Percentiles rank a stretch among this genome's conserved stretches.
These are phyloP conservation scores for Pygmarrhopalites habei DNA, from an alignment of 1,140 invertebrate genomes.

Conservation along the genomic window DNA sequence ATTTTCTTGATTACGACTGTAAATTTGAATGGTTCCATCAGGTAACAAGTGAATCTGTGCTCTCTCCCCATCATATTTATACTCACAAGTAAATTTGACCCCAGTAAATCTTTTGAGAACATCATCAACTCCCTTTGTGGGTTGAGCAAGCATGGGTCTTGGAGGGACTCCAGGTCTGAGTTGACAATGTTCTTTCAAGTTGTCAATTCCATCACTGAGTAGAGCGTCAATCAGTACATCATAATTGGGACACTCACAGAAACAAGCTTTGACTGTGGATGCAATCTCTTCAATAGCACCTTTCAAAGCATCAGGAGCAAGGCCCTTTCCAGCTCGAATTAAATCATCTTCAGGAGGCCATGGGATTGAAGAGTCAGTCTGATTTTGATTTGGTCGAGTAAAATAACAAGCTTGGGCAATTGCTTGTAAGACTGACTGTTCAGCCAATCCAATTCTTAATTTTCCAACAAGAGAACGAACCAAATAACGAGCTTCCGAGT, in stretches of 20 bases:
- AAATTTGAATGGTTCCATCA: slow-evolving; percentile 68
- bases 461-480: slow-evolving; percentile 90
- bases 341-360: slow-evolving; percentile 59
- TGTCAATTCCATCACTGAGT: slow-evolving; percentile 68
- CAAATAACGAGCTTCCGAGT: slow-evolving; percentile 84
- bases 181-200: slow-evolving; percentile 76
- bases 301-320: slow-evolving; percentile 67
- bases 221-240: slow-evolving; percentile 75
- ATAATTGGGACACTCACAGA: slow-evolving; percentile 96
- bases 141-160: slow-evolving; percentile 98
- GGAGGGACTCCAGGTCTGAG: slow-evolving; percentile 88
- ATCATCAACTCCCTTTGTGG: slow-evolving; percentile 86
- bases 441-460: slow-evolving; percentile 90
- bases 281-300: slow-evolving; percentile 67
- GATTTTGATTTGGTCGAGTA: slow-evolving; percentile 58
- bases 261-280: slow-evolving; percentile 82
- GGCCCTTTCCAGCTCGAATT: slow-evolving; percentile 54
- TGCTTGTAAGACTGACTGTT: slow-evolving; percentile 86
- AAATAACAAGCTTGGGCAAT: slow-evolving; percentile 73
- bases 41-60: slow-evolving; percentile 79
- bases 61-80: slow-evolving; percentile 98
- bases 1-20: slow-evolving; percentile 95
- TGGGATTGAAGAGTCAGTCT: background rate
- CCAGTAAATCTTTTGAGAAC: slow-evolving; percentile 86
- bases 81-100: slow-evolving; percentile 94